Evolutionary conservation across 2,888 invertebrate genomes (phyloP), one percentile per base, ranked within the genome.

Genomic region (Augochlorella aurata): DNA sequence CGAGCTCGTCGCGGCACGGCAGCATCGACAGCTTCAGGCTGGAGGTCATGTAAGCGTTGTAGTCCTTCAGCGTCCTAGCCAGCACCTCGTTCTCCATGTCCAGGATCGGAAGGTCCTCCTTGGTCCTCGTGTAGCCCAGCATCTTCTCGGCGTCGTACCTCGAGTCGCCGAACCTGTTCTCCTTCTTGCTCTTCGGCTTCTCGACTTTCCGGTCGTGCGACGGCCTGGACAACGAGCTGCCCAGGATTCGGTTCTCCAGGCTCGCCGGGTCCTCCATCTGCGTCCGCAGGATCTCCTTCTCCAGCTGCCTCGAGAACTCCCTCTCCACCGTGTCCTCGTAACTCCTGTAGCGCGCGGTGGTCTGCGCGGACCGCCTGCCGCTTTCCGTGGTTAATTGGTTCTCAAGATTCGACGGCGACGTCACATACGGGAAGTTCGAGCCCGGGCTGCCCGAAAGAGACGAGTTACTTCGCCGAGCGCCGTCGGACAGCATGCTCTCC

Each of bases 41-140:
- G 18, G 91, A 90, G 68, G 89, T 86, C 89, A 91, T 89, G 81
- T 92, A 92, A 12, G 91, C 89, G 63, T 91, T 91, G 84, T 93
- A 92, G 73, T 92, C 91, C 82, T 91, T 89, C 63, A 92, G 72
- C 2, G 91, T 92, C 38, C 91, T 87, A 63, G 90, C 90, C 21
- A 92, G 87, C 5, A 93, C 90, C 45, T 93, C 90, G 69, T 93
- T 92, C 79, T 93, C 92, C 73, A 92, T 77, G 61, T 92, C 92
- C 52, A 92, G 79, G n/a, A 91, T 91, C 24, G 92, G 92, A 8
- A 92, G 77, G 21, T 92, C 92, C 76, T 92, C 92, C 14, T 89
- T 89, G 4, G 91, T 90, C 45, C 90, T 86, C 63, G 92, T 90
- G 81, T 93, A 93, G 12, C 92, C 92, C 10, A 93, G 79, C 91